Conservation (phyloP, 2,888 invertebrate species). For the Helicoverpa assulta region DNA sequence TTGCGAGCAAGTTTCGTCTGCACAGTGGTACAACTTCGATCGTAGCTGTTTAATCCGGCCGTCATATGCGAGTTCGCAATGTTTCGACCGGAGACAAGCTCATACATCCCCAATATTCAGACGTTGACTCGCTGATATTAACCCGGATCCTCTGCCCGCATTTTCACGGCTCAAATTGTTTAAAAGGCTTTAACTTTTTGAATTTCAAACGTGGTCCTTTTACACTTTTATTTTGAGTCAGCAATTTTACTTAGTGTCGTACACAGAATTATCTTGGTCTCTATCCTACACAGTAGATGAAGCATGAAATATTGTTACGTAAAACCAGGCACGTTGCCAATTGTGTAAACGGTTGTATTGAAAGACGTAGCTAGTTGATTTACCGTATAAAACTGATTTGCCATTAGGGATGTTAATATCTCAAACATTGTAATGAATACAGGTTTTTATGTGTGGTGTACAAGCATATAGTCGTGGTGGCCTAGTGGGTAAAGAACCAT, state of each 20-base stretch:
- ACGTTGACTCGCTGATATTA: slow-evolving; percentile 32
- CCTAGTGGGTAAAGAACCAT: no score
- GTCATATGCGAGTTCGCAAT: slow-evolving; percentile 16
- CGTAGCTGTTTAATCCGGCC: slow-evolving; percentile 30
- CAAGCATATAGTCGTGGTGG: slow-evolving; percentile 5
- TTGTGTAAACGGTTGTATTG: slow-evolving; percentile 48
- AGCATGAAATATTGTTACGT: slow-evolving; percentile 35
- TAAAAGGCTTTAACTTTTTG: slow-evolving; percentile 31
- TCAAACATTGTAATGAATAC: slow-evolving; percentile 38
- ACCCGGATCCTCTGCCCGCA: slow-evolving; percentile 6
- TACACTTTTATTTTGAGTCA: slow-evolving; percentile 22
- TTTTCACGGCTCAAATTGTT: slow-evolving; percentile 31
- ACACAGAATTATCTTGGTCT: slow-evolving; percentile 10
- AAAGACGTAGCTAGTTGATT: slow-evolving; percentile 52
- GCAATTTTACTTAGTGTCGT: slow-evolving; percentile 3
- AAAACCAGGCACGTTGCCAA: slow-evolving; percentile 57
- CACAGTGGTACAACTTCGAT: slow-evolving; percentile 27
- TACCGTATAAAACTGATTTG: slow-evolving; percentile 50
- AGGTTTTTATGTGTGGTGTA: slow-evolving; percentile 27
- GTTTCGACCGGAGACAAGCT: slow-evolving; percentile 26
- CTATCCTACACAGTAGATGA: slow-evolving; percentile 25
- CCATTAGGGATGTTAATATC: slow-evolving; percentile 39
- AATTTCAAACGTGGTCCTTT: slow-evolving; percentile 29
- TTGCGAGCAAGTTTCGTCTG: slow-evolving; percentile 14
- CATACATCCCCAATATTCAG: slow-evolving; percentile 19